Evolutionary conservation across 2,797 vertebrate genomes (phyloP), one percentile per base, ranked within the genome.

Genomic region (Fringilla coelebs): DNA sequence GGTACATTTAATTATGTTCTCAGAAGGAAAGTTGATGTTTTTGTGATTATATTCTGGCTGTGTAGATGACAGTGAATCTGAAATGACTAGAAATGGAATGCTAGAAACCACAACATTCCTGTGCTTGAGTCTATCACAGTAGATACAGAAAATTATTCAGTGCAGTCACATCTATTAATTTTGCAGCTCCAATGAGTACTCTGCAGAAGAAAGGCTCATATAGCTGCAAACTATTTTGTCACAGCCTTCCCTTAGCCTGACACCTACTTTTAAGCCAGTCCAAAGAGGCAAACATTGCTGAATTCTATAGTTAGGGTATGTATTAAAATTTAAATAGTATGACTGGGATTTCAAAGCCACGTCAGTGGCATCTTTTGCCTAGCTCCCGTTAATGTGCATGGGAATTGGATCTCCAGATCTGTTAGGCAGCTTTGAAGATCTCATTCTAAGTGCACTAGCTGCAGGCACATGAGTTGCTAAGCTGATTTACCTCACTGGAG

Each of bases 261-360:
- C 15, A 71, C 25, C 17, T 76, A 16, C 31, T 54, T 79, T 76
- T 77, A 83, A 71, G 77, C 41, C 22, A 41, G 45, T 85, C 72
- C 41, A 61, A 86, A 87, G 66, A 75, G 32, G 16, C 13, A 85
- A 73, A 52, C 22, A 79, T 18, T 32, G 31, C 15, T 83, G 52
- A 77, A 80, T 85, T 87, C 68, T 82, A 13, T 46, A 71, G 40
- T 61, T 61, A 68, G 67, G 54, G 41, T 77, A 31, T 52, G 18
- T 36, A 68, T 85, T 85, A 74, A 82, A 87, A 32, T 93, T 95
- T 76, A 89, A 93, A 76, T 82, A 85, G 49, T 40, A 60, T 79
- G 51, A 43, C 61, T 84, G 70, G 91, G 74, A 85, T 94, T 95
- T 95, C 80, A 89, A 80, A 94, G 52, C 25, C 40, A 58, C 7